phyloP scores from a whole-genome alignment of 2,888 invertebrate genomes.

The Helicoverpa assulta region DNA sequence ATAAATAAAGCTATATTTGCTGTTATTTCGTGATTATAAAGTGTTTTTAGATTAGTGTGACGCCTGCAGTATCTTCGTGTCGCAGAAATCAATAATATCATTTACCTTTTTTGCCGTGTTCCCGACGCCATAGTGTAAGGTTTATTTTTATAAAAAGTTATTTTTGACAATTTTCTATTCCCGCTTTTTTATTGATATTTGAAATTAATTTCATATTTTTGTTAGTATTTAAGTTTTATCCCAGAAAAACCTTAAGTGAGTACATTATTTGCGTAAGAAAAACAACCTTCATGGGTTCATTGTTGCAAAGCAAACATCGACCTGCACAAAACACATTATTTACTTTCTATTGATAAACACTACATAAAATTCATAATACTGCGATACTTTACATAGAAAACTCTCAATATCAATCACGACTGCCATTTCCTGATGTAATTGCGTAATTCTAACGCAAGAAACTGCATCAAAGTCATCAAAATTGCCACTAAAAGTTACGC shows the following conservation, averaged over 20 bases:
- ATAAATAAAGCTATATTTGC: conserved; percentile 8
- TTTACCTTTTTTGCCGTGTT: conserved; percentile 63
- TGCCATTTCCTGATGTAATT: conserved; percentile 4
- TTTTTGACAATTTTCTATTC: conserved; percentile 77
- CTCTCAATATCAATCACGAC: neutral
- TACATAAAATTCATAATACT: neutral
- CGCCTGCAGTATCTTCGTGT: conserved; percentile 4
- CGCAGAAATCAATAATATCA: conserved; percentile 56
- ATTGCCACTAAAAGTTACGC: neutral
- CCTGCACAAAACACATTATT: neutral
- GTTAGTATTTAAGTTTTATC: neutral
- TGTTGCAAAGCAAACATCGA: too few species aligned
- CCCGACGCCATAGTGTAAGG: conserved; percentile 72
- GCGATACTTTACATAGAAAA: neutral
- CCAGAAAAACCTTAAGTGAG: neutral
- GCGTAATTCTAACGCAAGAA: conserved; percentile 9
- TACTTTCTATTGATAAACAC: neutral
- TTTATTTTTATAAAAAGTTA: conserved; percentile 78
- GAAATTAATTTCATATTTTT: conserved; percentile 44
- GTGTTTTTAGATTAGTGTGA: conserved; percentile 26
- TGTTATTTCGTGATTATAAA: conserved; percentile 12
- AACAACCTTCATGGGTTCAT: conserved; percentile 6
- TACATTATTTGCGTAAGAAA: conserved; percentile 17
- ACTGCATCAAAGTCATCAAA: neutral
- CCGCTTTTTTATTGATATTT: conserved; percentile 72